Percentiles rank a stretch among this genome's conserved stretches.
Conservation (phyloP, 2,113 vertebrate species). For the Riparia riparia region DNA sequence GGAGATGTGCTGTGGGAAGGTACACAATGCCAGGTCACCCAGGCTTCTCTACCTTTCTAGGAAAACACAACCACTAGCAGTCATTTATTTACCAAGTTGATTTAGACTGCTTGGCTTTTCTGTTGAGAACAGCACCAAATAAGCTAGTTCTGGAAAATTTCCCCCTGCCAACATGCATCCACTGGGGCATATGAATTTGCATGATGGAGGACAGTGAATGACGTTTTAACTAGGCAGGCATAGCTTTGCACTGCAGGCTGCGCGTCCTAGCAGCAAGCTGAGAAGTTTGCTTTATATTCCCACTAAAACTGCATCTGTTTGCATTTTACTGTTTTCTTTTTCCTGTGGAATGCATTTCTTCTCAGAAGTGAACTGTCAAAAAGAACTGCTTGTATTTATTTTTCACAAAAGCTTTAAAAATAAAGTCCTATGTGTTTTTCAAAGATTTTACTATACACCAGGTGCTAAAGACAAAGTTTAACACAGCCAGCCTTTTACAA, state of each 20-base stretch:
- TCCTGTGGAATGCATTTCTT: neutral
- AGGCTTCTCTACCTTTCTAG: neutral
- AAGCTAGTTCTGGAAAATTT: neutral
- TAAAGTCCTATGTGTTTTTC: neutral
- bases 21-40: neutral
- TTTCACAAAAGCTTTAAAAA: neutral
- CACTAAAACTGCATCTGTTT: neutral
- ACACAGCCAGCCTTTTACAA: neutral
- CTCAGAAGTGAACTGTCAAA: neutral
- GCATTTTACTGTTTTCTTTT: neutral
- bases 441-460: neutral
- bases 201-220: neutral
- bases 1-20: neutral
- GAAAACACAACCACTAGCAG: neutral
- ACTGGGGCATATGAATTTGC: neutral
- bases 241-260: neutral
- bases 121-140: neutral
- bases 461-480: neutral
- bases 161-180: neutral
- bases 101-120: neutral
- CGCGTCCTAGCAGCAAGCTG: constrained; percentile 12
- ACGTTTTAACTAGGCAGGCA: neutral
- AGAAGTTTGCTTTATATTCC: neutral
- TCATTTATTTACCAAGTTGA: neutral
- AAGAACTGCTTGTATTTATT: neutral